Base-by-base conservation (phyloP, 1,140 invertebrate species). In the Orussus abietinus region DNA sequence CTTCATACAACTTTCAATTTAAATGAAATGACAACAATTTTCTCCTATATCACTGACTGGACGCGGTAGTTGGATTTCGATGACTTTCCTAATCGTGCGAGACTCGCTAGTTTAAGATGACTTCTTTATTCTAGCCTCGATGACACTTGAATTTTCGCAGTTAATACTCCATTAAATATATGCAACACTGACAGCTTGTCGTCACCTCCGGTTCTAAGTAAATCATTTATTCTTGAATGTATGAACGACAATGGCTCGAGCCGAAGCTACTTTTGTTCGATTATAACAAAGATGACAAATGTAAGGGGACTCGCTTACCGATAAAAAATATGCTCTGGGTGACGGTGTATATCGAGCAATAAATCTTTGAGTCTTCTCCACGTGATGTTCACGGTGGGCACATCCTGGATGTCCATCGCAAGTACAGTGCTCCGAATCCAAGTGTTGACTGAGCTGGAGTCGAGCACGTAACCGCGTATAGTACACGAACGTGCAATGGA, bases 321-420 rank as follows among this genome's bases (percentile, higher is more conserved):
- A 29, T 69, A 63, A 47, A 69, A 69, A 30, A 67, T 44, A 41
- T 54, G 50, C 44, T 66, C 62, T 25, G 50, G 48, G 42, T 66
- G 54, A 13, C 59, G 42, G 34, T 62, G 45, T 25, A 59, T 47
- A 39, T 57, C 35, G 1, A 53, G 17, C 10, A 57, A 10, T 3
- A 49, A 31, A 25, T 50, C 43, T 35, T 53, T 61, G 18, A 37
- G 38, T 9, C 41, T 46, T 3, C 22, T 49, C 59, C 59, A 61
- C 34, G 35, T 33, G 42, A 33, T 30, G 19, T 13, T 29, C 14
- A 17, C 2, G 12, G 13, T 41, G 42, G 22, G n/a, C n/a, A 22
- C 21, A 34, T 12, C 28, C 26, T 53, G 42, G 17, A 43, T 45
- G 45, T 65, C 60, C 60, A 65, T 62, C 43, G 42, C 45, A 36